Evolutionary conservation across 1,140 invertebrate species (phyloP), one percentile per base, ranked within the genome.

Genomic region (Asobara japonica): DNA sequence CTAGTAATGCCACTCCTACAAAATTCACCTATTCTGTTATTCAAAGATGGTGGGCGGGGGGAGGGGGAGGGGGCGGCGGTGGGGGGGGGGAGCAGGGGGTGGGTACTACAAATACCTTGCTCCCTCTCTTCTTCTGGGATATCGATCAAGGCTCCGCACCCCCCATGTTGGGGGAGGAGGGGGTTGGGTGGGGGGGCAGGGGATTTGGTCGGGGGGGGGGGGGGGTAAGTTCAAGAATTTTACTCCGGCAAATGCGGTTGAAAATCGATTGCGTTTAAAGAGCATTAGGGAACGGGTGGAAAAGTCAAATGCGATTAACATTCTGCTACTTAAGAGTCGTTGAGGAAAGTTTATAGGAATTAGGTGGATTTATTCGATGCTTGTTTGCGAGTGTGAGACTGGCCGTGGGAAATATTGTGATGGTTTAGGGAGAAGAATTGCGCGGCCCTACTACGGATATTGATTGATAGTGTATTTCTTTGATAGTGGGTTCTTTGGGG

Each of bases 261-360:
- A 13, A 48, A 30, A 62, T 70, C 51, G 56, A 45, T 71, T 56
- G 27, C 60, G 25, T 16, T 45, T 11, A 29, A 30, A 36, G 36
- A 70, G 67, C 22, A 56, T 56, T 56, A 56, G 51, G 51, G 13
- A 56, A 56, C 38, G 45, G 45, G 62, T 48, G 51, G 72, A 74
- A n/a, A n/a, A 71, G 45, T 73, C 72, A 75, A 79, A 75, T 76
- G 76, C 73, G 76, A 79, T 79, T 80, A 81, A 78, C 76, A 76
- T 78, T 68, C 69, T 72, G 72, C 74, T 78, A 78, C 31, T 66
- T 30, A 29, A 61, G 41, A 51, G 1, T 61, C 29, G 6, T 29
- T 27, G 18, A 16, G 2, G 27, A 45, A 16, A 38, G 76, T 71
- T 74, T 45, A 45, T 45, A 2, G n/a, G 41, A 45, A 45, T 45